Evolutionary conservation across 1,140 invertebrate genomes (phyloP), one percentile per base, ranked within the genome.

Genomic region (Leptoteleia sp.): DNA sequence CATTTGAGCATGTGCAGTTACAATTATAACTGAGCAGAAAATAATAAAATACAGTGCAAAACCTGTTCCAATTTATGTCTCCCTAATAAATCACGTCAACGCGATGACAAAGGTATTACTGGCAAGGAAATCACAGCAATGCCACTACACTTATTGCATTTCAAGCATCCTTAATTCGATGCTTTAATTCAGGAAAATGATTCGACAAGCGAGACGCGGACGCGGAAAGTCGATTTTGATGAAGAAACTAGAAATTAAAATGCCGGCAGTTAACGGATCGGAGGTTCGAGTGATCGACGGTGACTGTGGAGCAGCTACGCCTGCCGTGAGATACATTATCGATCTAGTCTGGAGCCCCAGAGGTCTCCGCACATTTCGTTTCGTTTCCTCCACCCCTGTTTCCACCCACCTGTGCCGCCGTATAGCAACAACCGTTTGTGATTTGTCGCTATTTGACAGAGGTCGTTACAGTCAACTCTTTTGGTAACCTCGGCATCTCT

Each of bases 291-390:
- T 75, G 78, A 85, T 82, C 76, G 77, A 75, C 76, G 68, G 68
- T 76, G 76, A 83, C 84, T 84, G 73, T 13, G 77, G 81, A 80
- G 83, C 71, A 81, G 81, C 83, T 82, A 83, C 81, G 83, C 82
- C 81, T 81, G 84, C 64, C 82, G 78, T 72, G 85, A 84, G 84
- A 85, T 86, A 85, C 83, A 87, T 85, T 87, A 87, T 86, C 86
- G 87, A 88, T 87, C 84, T 85, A 86, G 85, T 86, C 86, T 82
- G 79, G 81, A 82, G 82, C 72, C 71, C 80, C 82, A 79, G 65
- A 78, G 55, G 59, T 61, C 65, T 67, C 75, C 57, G 76, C 72
- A 22, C 52, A 40, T 70, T 70, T 65, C 48, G 43, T 65, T 78
- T 62, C 67, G 64, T 64, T 81, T 68, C 71, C 79, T 76, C 54